Evolutionary conservation across 1,140 invertebrate species (phyloP), one percentile per base, ranked within the genome.

Genomic region (Cepaea nemoralis): DNA sequence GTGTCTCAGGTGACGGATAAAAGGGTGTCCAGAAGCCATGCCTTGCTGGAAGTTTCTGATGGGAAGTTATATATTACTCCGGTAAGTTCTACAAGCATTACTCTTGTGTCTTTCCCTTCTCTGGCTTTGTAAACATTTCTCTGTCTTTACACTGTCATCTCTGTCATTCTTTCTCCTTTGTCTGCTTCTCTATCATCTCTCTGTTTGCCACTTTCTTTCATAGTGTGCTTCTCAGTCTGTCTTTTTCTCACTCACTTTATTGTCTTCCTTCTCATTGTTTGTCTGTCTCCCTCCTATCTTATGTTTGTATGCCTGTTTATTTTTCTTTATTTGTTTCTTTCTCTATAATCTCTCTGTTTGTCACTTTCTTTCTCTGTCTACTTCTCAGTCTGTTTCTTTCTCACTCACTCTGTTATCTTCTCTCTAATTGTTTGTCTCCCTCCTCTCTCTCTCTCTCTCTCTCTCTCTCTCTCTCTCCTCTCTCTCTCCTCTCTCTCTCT

Each of bases 21-120:
- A 82, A 82, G 87, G 70, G 90, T 91, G 40, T 91, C 90, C 19
- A 86, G 90, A 77, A 91, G 88, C 82, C 90, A 91, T 88, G 90
- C 87, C 6, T 82, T 88, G 35, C 81, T 91, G 45, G 88, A 91
- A 70, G 74, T 91, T 24, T 84, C 82, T 27, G 86, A 90, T 80
- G 87, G 87, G 45, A 90, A 87, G 76, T 73, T 91, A 14, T 87
- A 86, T 74, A 70, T 91, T 50, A 90, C 88, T 70, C 88, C 90
- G n/a, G 90, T 91, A 86, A 89, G 87, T 87, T 55, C 8, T 55
- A 45, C 6, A 6, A 45, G n/a, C 6, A 45, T 40, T 73, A 24
- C n/a, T 55, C n/a, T 12, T 55, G 12, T 55, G 12, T 55, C 50
- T 22, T 55, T 55, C 3, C 45, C 19, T 71, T 35, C 37, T 22